Base-by-base conservation (phyloP, 2,888 invertebrate species). In the Arrhopalites spinosus region DNA sequence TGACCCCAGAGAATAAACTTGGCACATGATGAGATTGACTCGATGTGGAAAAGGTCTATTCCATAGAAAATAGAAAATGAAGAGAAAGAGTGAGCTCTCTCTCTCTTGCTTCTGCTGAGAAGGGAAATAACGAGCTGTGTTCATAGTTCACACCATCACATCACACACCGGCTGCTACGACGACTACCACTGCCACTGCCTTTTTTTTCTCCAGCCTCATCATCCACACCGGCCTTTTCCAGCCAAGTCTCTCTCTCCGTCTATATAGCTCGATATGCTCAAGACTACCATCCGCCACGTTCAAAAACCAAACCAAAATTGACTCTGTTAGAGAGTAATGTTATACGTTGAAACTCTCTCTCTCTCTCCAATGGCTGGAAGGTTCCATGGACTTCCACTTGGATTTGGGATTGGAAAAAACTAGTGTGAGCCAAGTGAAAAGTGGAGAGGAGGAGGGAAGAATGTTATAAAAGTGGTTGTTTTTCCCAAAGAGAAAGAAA, bases 1-100 rank as follows among this genome's bases (percentile, higher is more conserved):
- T 47, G 63, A 45, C 27, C 64, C 72, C 45, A 25, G 47, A 72
- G 72, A 63, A 61, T 53, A 56, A 43, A 63, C 63, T 66, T 56
- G 30, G 36, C 56, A 66, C 67, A 67, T 59, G 23, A 67, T 53
- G 56, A 73, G 64, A 36, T 64, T 59, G 61, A 43, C 53, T 56
- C 69, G 25, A 45, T 17, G 29, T 25, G 11, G 17, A 67, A 25
- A 67, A 27, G 36, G 36, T 36, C 36, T 36, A 36, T 29, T 20
- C 30, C 36, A 36, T 11, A 36, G 36, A 36, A 36, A 36, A 36
- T 36, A 36, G 36, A 36, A 36, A 36, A 11, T 7, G 36, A 11
- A 36, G 36, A 36, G 36, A 36, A 36, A 3, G 36, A 36, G 36
- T 7, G 11, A 11, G 5, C 36, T 11, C 36, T 36, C 36, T 36